A percentile compares a stretch with the other conserved stretches of the same genome.
phyloP scores from a whole-genome alignment of 2,113 vertebrate genomes.

The Podiceps cristatus region DNA sequence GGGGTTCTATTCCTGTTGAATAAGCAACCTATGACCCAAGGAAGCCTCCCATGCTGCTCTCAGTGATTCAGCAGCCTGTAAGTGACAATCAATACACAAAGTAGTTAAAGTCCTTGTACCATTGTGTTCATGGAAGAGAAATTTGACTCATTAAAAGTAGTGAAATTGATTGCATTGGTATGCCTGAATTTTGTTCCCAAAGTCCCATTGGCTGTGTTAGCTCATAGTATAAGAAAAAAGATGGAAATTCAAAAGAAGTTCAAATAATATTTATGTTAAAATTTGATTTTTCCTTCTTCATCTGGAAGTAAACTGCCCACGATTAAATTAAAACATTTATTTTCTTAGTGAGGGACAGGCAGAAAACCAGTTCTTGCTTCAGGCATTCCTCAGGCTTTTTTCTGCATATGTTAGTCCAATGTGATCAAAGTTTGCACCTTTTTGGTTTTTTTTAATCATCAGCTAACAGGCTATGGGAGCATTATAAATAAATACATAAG shows the following conservation, averaged over 20 bases:
- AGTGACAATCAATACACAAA: neutral
- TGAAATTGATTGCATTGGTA: neutral
- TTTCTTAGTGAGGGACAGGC: neutral
- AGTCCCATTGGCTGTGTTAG: neutral
- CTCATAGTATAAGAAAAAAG: neutral
- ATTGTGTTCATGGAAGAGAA: neutral
- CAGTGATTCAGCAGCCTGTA: neutral
- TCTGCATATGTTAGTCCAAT: neutral
- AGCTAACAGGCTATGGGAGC: accelerated
- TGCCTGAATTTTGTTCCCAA: neutral
- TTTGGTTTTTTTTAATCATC: neutral
- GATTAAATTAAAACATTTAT: neutral
- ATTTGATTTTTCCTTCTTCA: neutral
- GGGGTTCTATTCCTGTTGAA: neutral
- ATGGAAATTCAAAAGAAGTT: neutral
- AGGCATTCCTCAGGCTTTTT: neutral
- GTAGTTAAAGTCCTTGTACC: neutral
- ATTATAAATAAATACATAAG: neutral
- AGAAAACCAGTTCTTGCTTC: neutral
- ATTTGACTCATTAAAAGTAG: neutral
- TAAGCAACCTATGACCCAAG: neutral
- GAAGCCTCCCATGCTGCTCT: neutral
- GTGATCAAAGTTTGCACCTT: neutral
- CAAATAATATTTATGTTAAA: neutral
- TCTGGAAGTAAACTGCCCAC: neutral